Evolutionary conservation across 2,113 vertebrate genomes (phyloP).

Genomic region (Paradoxurus hermaphroditus): DNA sequence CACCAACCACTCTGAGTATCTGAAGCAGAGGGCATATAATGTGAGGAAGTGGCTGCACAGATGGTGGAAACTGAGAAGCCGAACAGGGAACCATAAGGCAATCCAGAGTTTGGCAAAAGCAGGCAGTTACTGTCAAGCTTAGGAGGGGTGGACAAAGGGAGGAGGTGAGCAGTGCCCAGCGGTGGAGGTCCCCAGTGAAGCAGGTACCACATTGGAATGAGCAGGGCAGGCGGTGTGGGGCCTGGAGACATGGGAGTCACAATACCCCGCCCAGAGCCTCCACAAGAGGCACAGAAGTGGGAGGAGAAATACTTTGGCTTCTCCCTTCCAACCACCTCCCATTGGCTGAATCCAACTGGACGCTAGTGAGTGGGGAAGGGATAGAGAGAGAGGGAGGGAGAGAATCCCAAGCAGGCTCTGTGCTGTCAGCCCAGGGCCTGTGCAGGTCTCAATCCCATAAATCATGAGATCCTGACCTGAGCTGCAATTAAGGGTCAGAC

Average conservation of each 20-base stretch:
- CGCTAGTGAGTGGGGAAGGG: too few species aligned
- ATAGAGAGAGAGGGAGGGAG: too few species aligned
- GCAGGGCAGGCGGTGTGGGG: neutral
- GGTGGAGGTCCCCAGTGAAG: neutral
- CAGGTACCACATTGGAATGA: neutral
- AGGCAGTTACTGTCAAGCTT: neutral
- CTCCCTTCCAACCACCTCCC: neutral
- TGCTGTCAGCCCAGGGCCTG: too few species aligned
- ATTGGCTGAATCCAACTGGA: neutral
- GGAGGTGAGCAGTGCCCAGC: neutral
- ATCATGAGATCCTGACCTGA: too few species aligned
- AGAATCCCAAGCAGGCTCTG: too few species aligned
- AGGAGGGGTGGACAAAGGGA: neutral
- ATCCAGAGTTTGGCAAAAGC: neutral
- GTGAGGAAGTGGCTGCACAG: neutral
- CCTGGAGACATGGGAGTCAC: neutral
- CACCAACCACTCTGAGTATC: neutral
- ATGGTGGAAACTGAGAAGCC: neutral
- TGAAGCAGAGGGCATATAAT: neutral
- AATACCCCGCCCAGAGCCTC: neutral
- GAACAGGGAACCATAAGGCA: neutral
- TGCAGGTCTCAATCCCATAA: too few species aligned
- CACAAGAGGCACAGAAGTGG: neutral
- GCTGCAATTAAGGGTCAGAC: too few species aligned
- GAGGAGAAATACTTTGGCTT: neutral